Conservation (phyloP, 2,888 invertebrate genomes). For the Dascillus cervinus region DNA sequence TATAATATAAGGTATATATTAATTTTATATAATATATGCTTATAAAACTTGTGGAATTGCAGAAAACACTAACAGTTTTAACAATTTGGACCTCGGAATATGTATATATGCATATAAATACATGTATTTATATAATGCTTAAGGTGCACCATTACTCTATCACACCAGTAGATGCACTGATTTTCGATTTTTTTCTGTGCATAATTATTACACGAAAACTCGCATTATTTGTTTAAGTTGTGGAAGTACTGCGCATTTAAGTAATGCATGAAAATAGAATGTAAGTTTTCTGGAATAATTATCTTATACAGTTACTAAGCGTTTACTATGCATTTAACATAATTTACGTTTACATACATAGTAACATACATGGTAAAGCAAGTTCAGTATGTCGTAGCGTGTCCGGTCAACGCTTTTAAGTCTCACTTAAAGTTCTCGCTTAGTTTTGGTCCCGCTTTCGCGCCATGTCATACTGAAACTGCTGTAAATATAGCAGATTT, state of each 20-base stretch:
- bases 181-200: conserved; percentile 9
- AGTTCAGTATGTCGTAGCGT: too few species aligned
- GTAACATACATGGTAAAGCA: too few species aligned
- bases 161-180: conserved; percentile 38
- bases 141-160: conserved; percentile 43
- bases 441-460: conserved; percentile 8
- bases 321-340: too few species aligned
- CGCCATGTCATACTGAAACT: conserved; percentile 8
- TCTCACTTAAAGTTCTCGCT: too few species aligned
- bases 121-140: too few species aligned
- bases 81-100: conserved; percentile 44
- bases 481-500: too few species aligned
- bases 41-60: conserved; percentile 46
- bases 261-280: conserved; percentile 14
- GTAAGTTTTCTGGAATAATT: conserved; percentile 10
- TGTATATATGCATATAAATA: too few species aligned
- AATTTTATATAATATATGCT: conserved; percentile 40
- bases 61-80: conserved; percentile 44
- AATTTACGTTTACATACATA: too few species aligned
- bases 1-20: conserved; percentile 38
- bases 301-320: conserved; percentile 8
- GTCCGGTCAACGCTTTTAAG: too few species aligned
- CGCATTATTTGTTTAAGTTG: conserved; percentile 11
- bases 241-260: conserved; percentile 28
- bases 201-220: conserved; percentile 11